These are phyloP conservation scores for Morphnarchus princeps DNA, from an alignment of 2,113 vertebrate species.

Conservation along the genomic window DNA sequence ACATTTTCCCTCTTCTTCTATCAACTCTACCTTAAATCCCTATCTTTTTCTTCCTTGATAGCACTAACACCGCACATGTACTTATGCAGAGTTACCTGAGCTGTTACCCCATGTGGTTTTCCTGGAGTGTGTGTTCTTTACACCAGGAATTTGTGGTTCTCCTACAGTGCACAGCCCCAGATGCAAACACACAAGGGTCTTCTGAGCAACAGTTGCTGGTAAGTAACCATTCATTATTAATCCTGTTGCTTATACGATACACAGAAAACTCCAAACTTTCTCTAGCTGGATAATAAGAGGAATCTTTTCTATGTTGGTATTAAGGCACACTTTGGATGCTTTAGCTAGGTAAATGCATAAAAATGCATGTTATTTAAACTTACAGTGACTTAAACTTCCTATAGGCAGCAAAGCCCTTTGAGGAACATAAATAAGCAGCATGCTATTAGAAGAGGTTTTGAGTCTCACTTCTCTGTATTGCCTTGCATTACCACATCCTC, in stretches of 20 bases:
- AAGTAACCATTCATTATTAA: neutral
- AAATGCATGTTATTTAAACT: neutral
- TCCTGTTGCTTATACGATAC: neutral
- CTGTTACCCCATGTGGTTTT: neutral
- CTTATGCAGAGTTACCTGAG: neutral
- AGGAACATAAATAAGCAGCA: neutral
- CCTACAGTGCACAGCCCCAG: neutral
- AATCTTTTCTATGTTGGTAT: neutral
- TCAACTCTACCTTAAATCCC: neutral
- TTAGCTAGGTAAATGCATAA: neutral
- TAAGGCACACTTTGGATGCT: neutral
- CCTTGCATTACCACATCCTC: neutral
- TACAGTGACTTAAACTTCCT: neutral
- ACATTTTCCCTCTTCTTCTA: neutral
- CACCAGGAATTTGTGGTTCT: neutral
- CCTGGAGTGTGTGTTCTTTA: neutral
- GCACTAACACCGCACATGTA: rapidly evolving
- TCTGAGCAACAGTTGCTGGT: neutral
- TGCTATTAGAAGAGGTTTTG: neutral
- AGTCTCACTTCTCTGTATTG: neutral
- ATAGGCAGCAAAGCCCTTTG: neutral
- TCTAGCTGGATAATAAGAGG: neutral
- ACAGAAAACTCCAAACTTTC: neutral
- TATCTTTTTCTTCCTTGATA: neutral
- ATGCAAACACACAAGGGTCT: neutral